Evolutionary conservation across 2,113 vertebrate genomes (phyloP).

Genomic region (Seriola dumerili): DNA sequence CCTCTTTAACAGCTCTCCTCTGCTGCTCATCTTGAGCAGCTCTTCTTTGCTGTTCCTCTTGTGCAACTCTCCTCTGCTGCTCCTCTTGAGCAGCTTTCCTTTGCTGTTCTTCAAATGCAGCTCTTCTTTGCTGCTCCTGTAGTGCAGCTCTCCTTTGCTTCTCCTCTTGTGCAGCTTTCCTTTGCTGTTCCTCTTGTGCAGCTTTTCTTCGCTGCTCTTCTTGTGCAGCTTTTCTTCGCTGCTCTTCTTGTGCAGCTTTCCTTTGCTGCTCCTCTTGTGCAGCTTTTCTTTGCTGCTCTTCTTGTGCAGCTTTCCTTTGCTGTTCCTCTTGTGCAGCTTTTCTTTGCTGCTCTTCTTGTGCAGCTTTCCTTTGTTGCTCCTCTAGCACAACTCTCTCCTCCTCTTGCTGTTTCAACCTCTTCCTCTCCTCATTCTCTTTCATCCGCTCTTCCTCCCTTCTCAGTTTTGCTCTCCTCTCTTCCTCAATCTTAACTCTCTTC

Average conservation of each 20-base stretch:
- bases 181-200: neutral
- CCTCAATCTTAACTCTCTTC: constrained; percentile 16
- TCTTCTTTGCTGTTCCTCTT: constrained; percentile 1
- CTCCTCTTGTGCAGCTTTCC: constrained; percentile 1
- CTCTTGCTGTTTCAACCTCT: constrained; percentile 6
- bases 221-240: neutral
- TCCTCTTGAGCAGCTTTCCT: constrained; percentile 4
- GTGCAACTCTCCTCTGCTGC: neutral
- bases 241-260: constrained; percentile 3
- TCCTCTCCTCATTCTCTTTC: neutral
- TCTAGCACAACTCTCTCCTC: neutral
- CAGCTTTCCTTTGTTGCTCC: neutral
- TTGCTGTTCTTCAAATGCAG: neutral
- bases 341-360: neutral
- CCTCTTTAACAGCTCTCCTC: neutral
- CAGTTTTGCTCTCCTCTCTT: constrained; percentile 11
- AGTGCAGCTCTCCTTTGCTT: neutral
- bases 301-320: neutral
- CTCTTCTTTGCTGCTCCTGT: neutral
- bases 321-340: neutral
- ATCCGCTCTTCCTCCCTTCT: constrained; percentile 18
- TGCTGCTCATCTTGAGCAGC: neutral
- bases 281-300: constrained; percentile 7
- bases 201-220: neutral
- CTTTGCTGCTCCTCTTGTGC: constrained; percentile 1